phyloP scores from a whole-genome alignment of 2,888 invertebrate species.

The Trichogramma dendrolimi region DNA sequence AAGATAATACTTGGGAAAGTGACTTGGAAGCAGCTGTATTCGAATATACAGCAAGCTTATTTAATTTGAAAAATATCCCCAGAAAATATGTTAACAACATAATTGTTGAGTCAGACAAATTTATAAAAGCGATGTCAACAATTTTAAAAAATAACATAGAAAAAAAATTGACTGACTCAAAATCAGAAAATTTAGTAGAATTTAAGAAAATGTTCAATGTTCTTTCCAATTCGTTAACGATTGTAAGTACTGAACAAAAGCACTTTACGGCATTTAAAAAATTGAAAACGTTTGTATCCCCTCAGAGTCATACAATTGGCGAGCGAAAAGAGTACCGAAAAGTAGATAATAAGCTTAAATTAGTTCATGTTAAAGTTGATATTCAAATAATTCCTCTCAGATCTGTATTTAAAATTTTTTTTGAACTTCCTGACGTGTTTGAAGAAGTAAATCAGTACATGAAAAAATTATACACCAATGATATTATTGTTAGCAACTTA shows the following conservation, averaged over 20 bases:
- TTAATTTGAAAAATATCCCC: neutral
- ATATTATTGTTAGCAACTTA: neutral
- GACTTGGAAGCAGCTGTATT: neutral
- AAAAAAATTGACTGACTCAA: neutral
- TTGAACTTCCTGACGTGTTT: no score
- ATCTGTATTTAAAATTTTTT: no score
- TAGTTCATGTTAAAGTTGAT: constrained; percentile 1
- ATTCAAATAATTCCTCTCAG: no score
- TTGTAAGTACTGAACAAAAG: constrained; percentile 21
- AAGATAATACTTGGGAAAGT: neutral
- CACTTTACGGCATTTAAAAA: constrained; percentile 23
- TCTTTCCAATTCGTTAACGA: neutral
- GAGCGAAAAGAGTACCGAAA: constrained; percentile 23
- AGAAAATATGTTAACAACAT: neutral
- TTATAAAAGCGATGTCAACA: no score
- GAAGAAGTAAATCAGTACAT: no score
- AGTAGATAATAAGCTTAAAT: no score
- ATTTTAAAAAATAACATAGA: neutral
- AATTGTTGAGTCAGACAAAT: neutral
- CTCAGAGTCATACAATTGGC: constrained; percentile 19
- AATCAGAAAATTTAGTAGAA: neutral
- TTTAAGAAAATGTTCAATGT: neutral
- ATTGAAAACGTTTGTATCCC: constrained; percentile 22
- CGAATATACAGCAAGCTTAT: neutral
- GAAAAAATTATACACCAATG: neutral